Conservation (phyloP, 2,797 vertebrate species). For the Melopsittacus undulatus region DNA sequence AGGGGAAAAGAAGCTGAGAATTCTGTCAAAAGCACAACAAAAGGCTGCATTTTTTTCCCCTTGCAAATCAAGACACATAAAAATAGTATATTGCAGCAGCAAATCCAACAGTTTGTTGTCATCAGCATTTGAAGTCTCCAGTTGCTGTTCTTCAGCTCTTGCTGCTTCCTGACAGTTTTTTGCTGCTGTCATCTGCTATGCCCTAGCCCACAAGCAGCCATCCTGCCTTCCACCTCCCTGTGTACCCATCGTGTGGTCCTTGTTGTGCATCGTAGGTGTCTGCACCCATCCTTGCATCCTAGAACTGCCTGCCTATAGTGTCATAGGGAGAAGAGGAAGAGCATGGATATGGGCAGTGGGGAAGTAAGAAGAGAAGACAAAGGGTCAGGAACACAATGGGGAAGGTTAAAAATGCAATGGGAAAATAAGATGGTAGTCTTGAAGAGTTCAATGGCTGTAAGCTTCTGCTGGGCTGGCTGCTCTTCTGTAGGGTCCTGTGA, state of each 20-base stretch:
- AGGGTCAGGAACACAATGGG: not conserved
- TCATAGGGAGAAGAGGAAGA: not conserved
- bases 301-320: not conserved
- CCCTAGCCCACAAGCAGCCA: not conserved
- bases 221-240: not conserved
- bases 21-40: not conserved
- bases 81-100: not conserved
- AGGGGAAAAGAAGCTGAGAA: accelerated
- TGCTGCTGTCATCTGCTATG: not conserved
- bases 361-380: not conserved
- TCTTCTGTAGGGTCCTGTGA: accelerated
- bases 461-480: not conserved
- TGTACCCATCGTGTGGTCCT: accelerated
- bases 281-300: not conserved
- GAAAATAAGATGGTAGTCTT: not conserved
- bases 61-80: not conserved
- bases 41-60: not conserved
- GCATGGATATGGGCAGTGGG: accelerated
- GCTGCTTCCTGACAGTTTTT: not conserved
- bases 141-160: not conserved
- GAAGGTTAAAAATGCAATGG: accelerated
- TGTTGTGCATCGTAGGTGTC: not conserved
- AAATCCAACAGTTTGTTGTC: not conserved
- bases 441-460: accelerated
- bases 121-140: not conserved